Evolutionary conservation across 2,797 vertebrate species (phyloP).

Genomic region (Eurystomus glaucurus): DNA sequence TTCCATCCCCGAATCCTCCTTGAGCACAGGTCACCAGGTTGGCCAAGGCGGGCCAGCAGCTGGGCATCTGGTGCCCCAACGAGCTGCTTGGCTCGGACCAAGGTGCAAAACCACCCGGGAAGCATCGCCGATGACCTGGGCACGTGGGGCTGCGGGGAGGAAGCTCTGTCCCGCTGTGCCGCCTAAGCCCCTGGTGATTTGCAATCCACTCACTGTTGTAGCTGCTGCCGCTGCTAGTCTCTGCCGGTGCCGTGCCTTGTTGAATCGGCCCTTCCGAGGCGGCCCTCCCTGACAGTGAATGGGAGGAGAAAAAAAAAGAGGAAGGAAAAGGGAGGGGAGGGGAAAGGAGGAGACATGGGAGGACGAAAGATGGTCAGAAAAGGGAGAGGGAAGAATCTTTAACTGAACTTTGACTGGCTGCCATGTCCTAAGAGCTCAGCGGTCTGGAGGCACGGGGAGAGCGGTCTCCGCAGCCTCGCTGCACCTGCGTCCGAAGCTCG

Average conservation of each 20-base stretch:
- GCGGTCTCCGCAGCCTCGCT: background rate
- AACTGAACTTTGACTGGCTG: conserved; percentile 71
- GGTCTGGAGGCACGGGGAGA: conserved; percentile 32
- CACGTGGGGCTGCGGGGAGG: background rate
- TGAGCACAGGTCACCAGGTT: conserved; percentile 13
- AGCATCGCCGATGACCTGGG: background rate
- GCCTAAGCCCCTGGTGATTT: conserved; percentile 72
- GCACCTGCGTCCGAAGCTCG: background rate
- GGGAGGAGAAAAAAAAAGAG: conserved; percentile 79
- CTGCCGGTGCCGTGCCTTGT: conserved; percentile 33
- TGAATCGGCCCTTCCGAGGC: conserved; percentile 75
- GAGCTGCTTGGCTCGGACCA: rapidly evolving
- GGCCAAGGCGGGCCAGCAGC: background rate
- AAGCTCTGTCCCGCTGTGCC: conserved; percentile 52
- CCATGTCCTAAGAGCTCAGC: background rate
- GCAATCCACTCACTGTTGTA: conserved; percentile 73
- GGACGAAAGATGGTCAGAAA: conserved; percentile 79
- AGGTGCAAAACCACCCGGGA: background rate
- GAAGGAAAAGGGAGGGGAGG: conserved; percentile 60
- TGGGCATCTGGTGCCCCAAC: rapidly evolving
- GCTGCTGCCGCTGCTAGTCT: conserved; percentile 62
- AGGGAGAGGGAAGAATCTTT: conserved; percentile 78
- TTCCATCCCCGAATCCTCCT: background rate
- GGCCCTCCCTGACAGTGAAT: conserved; percentile 75
- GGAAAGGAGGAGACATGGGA: conserved; percentile 77